Evolutionary conservation across 64 coral and sea anemone genomes (phyloP), one percentile per base, ranked within the genome.

Genomic region (Porites lutea): DNA sequence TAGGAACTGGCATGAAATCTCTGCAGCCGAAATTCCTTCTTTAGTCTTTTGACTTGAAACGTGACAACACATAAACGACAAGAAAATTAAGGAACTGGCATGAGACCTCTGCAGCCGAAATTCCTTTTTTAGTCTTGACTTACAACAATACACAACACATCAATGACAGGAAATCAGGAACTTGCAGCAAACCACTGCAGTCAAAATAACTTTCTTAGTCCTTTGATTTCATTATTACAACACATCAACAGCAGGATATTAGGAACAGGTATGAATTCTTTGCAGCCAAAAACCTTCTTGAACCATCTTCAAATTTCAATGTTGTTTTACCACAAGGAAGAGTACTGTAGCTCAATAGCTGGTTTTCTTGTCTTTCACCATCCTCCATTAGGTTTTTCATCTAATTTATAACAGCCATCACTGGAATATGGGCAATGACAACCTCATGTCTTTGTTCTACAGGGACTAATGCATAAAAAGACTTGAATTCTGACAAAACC

Each of bases 401-500:
- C 27, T 37, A 37, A 37, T 37, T 1, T 37, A 37, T 74, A 13
- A 37, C 13, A 16, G 46, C 73, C 48, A 50, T 76, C 46, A 20
- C 6, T 48, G 63, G 19, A 51, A 23, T 15, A 45, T 11, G 18
- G 61, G 81, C 67, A 83, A 43, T 66, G 61, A 62, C 80, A 49
- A 57, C 54, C 54, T 57, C 54, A 37, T 37, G 27, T 37, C 27
- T 37, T 1, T 37, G 27, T 37, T 37, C 1, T 37, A 37, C 27
- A 37, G 27, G 27, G 27, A 37, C 27, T 37, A 37, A 37, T 37
- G 27, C 27, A 37, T 8, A 48, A 47, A 18, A 65, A 83, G 61
- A 83, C 61, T 65, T 66, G 62, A 83, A 68, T 66, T 50, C 61
- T 83, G 80, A 9, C 80, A 68, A 19, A 51, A 4, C 80, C 60